These are phyloP conservation scores for Pluvianellus socialis DNA, from an alignment of 2,113 vertebrate species.

Conservation along the genomic window DNA sequence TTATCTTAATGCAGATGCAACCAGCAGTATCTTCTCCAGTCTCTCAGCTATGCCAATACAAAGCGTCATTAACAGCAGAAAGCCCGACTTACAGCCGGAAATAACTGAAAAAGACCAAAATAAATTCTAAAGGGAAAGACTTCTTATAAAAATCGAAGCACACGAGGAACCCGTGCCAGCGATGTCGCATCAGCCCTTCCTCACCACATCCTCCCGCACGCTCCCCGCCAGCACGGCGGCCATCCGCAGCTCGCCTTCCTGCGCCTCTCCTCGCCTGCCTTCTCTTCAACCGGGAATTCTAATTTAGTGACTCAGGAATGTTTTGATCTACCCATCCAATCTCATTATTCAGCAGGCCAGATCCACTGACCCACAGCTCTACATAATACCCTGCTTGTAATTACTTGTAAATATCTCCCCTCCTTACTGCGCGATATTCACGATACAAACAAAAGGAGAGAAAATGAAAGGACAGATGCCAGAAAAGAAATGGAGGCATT, in stretches of 20 bases:
- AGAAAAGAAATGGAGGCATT: rapidly evolving
- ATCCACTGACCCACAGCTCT: conserved; percentile 50
- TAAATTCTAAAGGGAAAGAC: neutral
- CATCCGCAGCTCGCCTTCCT: neutral
- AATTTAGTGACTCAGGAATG: conserved; percentile 15
- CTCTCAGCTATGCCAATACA: neutral
- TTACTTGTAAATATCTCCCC: neutral
- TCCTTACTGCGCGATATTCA: neutral
- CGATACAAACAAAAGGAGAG: neutral
- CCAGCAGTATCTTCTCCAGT: neutral
- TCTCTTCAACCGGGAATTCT: neutral
- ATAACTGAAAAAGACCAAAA: neutral
- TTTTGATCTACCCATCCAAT: conserved; percentile 39
- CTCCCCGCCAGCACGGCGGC: neutral
- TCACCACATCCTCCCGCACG: neutral
- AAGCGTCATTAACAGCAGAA: neutral
- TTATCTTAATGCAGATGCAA: neutral
- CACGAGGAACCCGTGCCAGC: neutral
- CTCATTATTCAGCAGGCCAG: conserved; percentile 26
- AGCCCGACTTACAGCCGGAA: neutral
- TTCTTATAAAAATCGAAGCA: neutral
- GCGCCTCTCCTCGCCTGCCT: neutral
- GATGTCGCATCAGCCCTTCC: neutral
- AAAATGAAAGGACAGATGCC: neutral
- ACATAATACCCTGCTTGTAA: conserved; percentile 6